Conservation (phyloP, 2,113 vertebrate genomes). For the Microcebus jonahi region DNA sequence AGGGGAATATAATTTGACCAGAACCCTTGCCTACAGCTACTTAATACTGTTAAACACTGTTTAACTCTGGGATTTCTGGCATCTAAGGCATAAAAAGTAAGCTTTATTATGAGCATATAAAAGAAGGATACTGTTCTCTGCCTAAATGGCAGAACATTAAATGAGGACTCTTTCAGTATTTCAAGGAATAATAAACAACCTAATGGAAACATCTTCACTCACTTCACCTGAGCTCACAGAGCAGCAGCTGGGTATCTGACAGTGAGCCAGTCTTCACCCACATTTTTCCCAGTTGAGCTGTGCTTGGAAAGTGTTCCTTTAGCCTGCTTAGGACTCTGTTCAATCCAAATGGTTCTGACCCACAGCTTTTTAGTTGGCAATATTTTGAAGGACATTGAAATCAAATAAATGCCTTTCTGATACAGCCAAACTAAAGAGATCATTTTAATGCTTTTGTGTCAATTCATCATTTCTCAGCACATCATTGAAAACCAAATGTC, state of each 20-base stretch:
- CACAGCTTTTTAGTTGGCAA: not conserved
- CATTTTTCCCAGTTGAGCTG: not conserved
- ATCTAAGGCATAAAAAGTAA: slow-evolving; percentile 1
- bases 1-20: not conserved
- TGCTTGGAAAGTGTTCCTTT: not conserved
- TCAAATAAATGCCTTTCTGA: slow-evolving; percentile 5
- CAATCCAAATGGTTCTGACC: not conserved
- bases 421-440: not conserved
- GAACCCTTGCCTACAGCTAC: slow-evolving; percentile 15
- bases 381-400: slow-evolving; percentile 2
- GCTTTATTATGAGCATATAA: not conserved
- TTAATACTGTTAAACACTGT: not conserved
- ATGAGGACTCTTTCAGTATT: not conserved
- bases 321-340: not conserved
- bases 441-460: not conserved
- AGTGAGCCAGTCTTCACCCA: not conserved
- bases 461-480: slow-evolving; percentile 29
- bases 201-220: not conserved
- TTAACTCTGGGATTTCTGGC: not conserved
- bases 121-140: not conserved
- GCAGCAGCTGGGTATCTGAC: not conserved
- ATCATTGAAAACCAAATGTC: slow-evolving; percentile 34
- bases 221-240: not conserved
- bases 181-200: not conserved
- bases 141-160: not conserved